phyloP scores from a whole-genome alignment of 1,140 invertebrate genomes.

The Neelides sp. region DNA sequence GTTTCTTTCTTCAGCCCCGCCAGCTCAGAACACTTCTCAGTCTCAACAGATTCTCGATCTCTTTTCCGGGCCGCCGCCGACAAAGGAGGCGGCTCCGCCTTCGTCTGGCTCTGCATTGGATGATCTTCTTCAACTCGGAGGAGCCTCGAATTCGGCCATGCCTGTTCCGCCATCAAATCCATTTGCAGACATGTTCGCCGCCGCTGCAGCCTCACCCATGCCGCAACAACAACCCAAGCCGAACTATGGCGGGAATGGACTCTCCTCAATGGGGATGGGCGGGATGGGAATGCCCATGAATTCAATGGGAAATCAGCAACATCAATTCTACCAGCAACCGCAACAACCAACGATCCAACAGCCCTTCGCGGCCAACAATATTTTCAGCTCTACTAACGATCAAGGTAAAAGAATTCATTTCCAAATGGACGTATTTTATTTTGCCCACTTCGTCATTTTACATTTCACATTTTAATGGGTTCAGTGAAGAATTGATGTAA shows the following conservation, averaged over 20 bases:
- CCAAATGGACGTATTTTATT: not conserved
- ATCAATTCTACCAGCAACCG: conserved; percentile 18
- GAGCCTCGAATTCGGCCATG: conserved; percentile 13
- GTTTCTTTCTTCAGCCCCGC: conserved; percentile 20
- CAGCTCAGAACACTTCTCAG: conserved; percentile 34
- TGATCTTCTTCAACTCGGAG: conserved; percentile 24
- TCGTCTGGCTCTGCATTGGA: conserved; percentile 29
- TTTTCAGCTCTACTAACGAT: conserved; percentile 30
- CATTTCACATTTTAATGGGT: not conserved
- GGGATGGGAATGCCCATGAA: conserved; percentile 12
- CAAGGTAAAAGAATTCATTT: conserved; percentile 23
- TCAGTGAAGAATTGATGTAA: not conserved
- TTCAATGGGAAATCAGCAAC: conserved; percentile 14
- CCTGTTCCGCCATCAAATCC: conserved; percentile 48
- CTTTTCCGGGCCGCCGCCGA: conserved; percentile 47
- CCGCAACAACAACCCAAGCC: conserved; percentile 15
- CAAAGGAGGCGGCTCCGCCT: conserved; percentile 33
- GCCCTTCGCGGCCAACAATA: conserved; percentile 21
- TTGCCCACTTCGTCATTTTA: not conserved
- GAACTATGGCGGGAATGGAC: conserved; percentile 25
- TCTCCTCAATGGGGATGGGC: conserved; percentile 16
- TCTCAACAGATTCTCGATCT: conserved; percentile 61
- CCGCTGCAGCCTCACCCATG: conserved; percentile 38
- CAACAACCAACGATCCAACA: conserved; percentile 20
- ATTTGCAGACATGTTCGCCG: conserved; percentile 70